A percentile compares a stretch with the other conserved stretches of the same genome.
Evolutionary conservation across 2,888 invertebrate genomes (phyloP).

Genomic region (Hipparchia semele): DNA sequence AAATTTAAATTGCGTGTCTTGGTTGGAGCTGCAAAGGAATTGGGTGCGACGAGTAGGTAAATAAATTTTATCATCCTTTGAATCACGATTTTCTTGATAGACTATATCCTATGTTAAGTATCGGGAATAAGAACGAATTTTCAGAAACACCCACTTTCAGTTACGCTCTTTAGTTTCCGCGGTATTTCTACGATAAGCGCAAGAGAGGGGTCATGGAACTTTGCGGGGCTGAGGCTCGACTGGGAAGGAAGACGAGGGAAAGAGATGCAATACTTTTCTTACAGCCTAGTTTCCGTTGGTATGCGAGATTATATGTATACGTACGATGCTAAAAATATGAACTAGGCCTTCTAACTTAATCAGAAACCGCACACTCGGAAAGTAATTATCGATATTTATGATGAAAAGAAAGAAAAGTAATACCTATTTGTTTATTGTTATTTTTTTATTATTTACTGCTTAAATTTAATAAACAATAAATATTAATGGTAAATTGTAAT

Average conservation of each 20-base stretch:
- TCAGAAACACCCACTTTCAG: slow-evolving; percentile 36
- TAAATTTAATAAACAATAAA: too few relatives aligned
- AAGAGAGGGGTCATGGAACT: slow-evolving; percentile 76
- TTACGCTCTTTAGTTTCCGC: slow-evolving; percentile 54
- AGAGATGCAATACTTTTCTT: slow-evolving; percentile 45
- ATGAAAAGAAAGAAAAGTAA: too few relatives aligned
- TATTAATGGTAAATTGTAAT: too few relatives aligned
- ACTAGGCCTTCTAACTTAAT: slow-evolving; percentile 24
- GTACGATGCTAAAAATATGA: slow-evolving; percentile 35
- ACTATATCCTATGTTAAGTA: slow-evolving; percentile 33
- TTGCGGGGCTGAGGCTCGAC: slow-evolving; percentile 59
- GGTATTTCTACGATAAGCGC: slow-evolving; percentile 68
- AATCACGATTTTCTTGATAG: slow-evolving; percentile 34
- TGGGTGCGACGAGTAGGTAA: slow-evolving; percentile 58
- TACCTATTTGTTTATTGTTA: too few relatives aligned
- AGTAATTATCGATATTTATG: not conserved
- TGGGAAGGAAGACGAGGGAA: slow-evolving; percentile 44
- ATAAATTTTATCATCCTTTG: slow-evolving; percentile 52
- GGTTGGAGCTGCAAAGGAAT: slow-evolving; percentile 34
- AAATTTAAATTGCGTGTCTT: slow-evolving; percentile 25
- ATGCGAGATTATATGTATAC: slow-evolving; percentile 34
- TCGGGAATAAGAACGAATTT: slow-evolving; percentile 29
- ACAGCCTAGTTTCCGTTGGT: slow-evolving; percentile 43
- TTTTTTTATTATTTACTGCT: too few relatives aligned
- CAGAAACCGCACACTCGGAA: not conserved